Base-by-base conservation (phyloP, 2,113 vertebrate genomes). In the Gymnogyps californianus region DNA sequence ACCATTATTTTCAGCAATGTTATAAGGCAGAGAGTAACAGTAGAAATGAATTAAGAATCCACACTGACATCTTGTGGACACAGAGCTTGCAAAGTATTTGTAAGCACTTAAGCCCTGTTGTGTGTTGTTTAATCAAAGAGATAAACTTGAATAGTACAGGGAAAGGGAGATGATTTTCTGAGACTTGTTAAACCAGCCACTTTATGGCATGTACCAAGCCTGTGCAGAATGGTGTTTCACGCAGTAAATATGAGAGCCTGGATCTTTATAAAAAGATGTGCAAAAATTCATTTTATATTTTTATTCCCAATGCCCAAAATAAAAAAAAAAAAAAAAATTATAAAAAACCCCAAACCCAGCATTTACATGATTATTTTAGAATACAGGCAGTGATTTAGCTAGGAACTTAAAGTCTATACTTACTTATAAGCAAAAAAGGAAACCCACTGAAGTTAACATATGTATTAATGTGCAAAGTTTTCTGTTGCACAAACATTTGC, bases 41-140 rank as follows among this genome's bases (percentile, higher is more conserved):
- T 16, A 34, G n/a, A 83, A 83, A 18, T 2, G 19, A 87, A 51
- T 25, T 61, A 87, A 83, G 74, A 96, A 89, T 84, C 81, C 87
- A 84, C 91, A 97, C 62, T 95, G 89, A 95, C 96, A 97, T 89
- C 97, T 97, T 87, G 94, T 96, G 96, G 96, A 72, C 70, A 66
- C 49, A 61, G 51, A 81, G 11, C 10, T 44, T 57, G 42, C 9
- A 32, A 57, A 69, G 19, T 1, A 3, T 62, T 94, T 67, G 54
- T 75, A 59, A 83, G 36, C 19, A 28, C 16, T 91, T 59, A 40
- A 57, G 62, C 24, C 6, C 24, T 3, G 10, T 7, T 70, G 7
- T 3, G 1, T n/a, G 8, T 12, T 76, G 7, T 34, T 84, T 78
- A 59, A 58, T 40, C 51, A 26, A 66, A 81, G 29, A 71, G 28